Evolutionary conservation across 2,113 vertebrate genomes (phyloP).

Genomic region (Tautogolabrus adspersus): DNA sequence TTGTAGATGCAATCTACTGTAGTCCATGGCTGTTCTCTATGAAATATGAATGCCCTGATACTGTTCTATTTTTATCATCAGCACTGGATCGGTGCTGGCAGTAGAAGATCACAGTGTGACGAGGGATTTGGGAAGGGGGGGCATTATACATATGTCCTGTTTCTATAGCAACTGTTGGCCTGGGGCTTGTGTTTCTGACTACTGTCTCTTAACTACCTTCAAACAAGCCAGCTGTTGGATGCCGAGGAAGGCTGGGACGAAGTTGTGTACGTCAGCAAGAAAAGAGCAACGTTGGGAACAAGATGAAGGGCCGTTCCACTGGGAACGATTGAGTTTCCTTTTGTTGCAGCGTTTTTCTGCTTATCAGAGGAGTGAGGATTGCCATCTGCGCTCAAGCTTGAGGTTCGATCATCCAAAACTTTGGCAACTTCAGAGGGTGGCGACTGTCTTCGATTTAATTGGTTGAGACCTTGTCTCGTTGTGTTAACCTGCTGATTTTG

Average conservation of each 20-base stretch:
- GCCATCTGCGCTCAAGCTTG: conserved; percentile 23
- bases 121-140: conserved; percentile 64
- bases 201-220: conserved; percentile 73
- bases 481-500: neutral
- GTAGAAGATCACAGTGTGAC: conserved; percentile 79
- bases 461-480: conserved; percentile 2
- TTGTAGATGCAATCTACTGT: conserved; percentile 67
- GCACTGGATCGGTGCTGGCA: conserved; percentile 77
- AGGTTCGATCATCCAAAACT: conserved; percentile 25
- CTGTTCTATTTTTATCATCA: conserved; percentile 82
- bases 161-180: conserved; percentile 81
- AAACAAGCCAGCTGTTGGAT: conserved; percentile 68
- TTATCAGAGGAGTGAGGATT: conserved; percentile 8
- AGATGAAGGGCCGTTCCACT: conserved; percentile 13
- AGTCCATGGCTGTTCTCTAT: conserved; percentile 65
- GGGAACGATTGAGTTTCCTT: conserved; percentile 43
- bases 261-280: conserved; percentile 40
- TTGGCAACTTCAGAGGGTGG: conserved; percentile 20
- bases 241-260: conserved; percentile 21
- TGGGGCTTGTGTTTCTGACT: conserved; percentile 73
- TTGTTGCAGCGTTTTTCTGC: conserved; percentile 45
- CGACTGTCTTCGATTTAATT: neutral
- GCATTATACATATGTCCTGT: conserved; percentile 79
- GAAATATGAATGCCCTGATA: conserved; percentile 80
- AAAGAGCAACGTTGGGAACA: conserved; percentile 6